These are phyloP conservation scores for Astropecten irregularis DNA, from an alignment of 53 echinoderm and acorn worm genomes.

Conservation along the genomic window DNA sequence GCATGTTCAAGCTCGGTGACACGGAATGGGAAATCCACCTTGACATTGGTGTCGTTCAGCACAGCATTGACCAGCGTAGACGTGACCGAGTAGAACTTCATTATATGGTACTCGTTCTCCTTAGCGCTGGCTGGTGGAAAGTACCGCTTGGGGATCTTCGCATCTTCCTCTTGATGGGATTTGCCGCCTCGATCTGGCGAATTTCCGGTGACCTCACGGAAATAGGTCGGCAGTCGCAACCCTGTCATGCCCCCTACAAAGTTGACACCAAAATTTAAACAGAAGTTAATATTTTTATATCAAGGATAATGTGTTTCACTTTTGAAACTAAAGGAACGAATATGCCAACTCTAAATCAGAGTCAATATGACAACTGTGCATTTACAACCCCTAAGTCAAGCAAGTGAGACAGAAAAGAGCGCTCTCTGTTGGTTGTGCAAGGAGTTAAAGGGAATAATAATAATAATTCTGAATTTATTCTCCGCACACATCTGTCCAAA, in stretches of 20 bases:
- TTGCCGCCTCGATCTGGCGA: constrained; percentile 25
- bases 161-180: not conserved
- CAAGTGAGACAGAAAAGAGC: too few species aligned
- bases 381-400: too few species aligned
- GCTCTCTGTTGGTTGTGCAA: too few species aligned
- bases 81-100: constrained; percentile 71
- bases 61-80: constrained; percentile 66
- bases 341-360: too few species aligned
- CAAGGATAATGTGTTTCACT: too few species aligned
- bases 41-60: constrained; percentile 54
- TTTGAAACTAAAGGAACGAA: too few species aligned
- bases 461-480: too few species aligned
- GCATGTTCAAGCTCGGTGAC: constrained; percentile 72
- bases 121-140: constrained; percentile 72
- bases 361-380: too few species aligned
- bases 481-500: too few species aligned
- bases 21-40: constrained; percentile 75
- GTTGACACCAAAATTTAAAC: too few species aligned
- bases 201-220: constrained; percentile 40
- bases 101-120: constrained; percentile 74
- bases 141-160: constrained; percentile 25
- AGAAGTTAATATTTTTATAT: not conserved
- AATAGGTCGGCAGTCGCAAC: constrained; percentile 45
- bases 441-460: too few species aligned
- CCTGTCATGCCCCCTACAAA: constrained; percentile 30